phyloP scores from a whole-genome alignment of 2,888 invertebrate species.

The Drosophila bunnanda region DNA sequence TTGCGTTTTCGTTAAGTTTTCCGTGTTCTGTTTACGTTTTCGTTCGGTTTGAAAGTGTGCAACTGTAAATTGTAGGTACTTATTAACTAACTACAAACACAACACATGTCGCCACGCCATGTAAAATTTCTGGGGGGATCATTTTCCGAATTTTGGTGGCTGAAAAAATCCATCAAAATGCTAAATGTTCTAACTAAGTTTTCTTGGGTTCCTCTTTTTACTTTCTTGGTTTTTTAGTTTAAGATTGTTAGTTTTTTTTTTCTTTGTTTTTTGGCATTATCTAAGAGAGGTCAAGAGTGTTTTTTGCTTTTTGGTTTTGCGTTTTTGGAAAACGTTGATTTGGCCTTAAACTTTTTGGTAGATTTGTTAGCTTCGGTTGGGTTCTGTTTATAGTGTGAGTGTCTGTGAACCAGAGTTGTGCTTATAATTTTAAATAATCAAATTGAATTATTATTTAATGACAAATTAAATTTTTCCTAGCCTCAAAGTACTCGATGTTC shows the following conservation, averaged over 20 bases:
- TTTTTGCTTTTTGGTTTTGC: conserved; percentile 39
- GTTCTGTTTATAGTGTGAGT: conserved; percentile 49
- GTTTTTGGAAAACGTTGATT: conserved; percentile 77
- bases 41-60: conserved; percentile 41
- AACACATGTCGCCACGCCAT: conserved; percentile 53
- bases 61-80: conserved; percentile 68
- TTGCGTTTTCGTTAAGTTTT: conserved; percentile 22
- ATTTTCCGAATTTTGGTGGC: conserved; percentile 37
- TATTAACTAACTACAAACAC: conserved; percentile 59
- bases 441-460: background rate
- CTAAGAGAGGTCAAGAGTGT: conserved; percentile 67
- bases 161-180: conserved; percentile 68
- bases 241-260: no score
- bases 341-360: conserved; percentile 63
- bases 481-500: no score
- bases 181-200: conserved; percentile 59
- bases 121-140: conserved; percentile 34
- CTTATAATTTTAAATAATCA: background rate
- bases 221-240: conserved; percentile 15
- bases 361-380: conserved; percentile 71
- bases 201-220: conserved; percentile 9
- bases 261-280: conserved; percentile 62
- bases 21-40: conserved; percentile 9
- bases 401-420: conserved; percentile 14
- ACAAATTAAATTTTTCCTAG: no score